Evolutionary conservation across 1,140 invertebrate species (phyloP).

Genomic region (Vanessa atalanta): DNA sequence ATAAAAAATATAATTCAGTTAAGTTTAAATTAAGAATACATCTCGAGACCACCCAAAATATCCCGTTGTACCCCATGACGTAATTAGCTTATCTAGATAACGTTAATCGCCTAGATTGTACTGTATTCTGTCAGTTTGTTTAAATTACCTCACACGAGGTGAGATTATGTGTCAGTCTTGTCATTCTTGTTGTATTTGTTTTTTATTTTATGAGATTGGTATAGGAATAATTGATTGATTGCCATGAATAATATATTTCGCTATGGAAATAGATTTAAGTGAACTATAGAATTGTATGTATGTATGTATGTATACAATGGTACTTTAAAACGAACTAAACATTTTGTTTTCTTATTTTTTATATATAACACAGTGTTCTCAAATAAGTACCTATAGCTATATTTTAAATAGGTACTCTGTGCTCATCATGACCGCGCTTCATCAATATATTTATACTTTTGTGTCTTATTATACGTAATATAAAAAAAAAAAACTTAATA

Average conservation of each 20-base stretch:
- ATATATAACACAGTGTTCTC: no score
- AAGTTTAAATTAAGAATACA: neutral
- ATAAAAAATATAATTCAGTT: neutral
- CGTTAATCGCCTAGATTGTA: constrained; percentile 16
- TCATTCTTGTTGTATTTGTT: neutral
- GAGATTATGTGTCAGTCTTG: neutral
- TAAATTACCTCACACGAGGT: constrained; percentile 24
- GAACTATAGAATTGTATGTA: no score
- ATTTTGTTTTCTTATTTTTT: no score
- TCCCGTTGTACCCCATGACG: constrained; percentile 15
- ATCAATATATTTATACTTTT: no score
- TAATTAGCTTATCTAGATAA: constrained; percentile 33
- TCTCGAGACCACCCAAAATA: constrained; percentile 24
- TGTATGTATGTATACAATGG: no score
- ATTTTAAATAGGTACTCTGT: no score
- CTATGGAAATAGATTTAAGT: no score
- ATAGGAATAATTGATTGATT: neutral
- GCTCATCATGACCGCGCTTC: no score
- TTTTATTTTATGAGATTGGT: neutral
- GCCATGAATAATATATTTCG: neutral
- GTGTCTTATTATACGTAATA: no score
- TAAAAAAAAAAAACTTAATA: no score
- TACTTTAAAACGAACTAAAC: no score
- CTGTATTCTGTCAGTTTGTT: constrained; percentile 22
- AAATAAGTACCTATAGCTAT: no score